Evolutionary conservation across 2,797 vertebrate genomes (phyloP).

Genomic region (Neoniphon sammara): DNA sequence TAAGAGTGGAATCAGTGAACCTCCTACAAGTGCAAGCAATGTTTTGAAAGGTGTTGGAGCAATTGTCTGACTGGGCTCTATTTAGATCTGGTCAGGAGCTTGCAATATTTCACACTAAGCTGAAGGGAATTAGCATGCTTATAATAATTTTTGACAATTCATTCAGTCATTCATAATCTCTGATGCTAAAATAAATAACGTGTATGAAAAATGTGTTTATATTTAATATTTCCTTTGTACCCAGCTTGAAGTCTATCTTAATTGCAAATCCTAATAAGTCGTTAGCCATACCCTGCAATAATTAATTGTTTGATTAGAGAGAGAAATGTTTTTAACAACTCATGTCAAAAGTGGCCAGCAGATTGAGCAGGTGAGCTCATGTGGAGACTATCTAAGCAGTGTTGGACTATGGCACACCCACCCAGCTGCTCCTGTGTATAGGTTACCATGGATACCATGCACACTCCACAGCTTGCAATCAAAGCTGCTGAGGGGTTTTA

Average conservation of each 20-base stretch:
- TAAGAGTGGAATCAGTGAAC: no score
- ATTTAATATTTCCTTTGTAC: neutral
- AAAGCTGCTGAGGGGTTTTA: conserved; percentile 47
- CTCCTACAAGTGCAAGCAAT: no score
- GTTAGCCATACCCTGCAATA: conserved; percentile 1
- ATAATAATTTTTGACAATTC: conserved; percentile 9
- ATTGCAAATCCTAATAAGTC: neutral
- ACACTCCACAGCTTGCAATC: conserved; percentile 61
- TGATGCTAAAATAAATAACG: conserved; percentile 3
- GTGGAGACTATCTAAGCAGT: conserved; percentile 66
- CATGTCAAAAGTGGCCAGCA: conserved; percentile 43
- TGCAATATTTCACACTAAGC: conserved; percentile 70
- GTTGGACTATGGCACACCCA: conserved; percentile 58
- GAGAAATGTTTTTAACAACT: conserved; percentile 42
- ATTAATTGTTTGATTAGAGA: conserved; percentile 26
- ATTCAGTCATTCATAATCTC: no score
- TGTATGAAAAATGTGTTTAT: no score
- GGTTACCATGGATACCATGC: conserved; percentile 77
- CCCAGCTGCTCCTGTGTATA: conserved; percentile 66
- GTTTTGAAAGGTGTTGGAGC: conserved; percentile 3
- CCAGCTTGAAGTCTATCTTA: no score
- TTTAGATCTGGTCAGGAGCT: conserved; percentile 49
- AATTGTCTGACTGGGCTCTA: conserved; percentile 10
- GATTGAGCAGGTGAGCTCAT: conserved; percentile 60
- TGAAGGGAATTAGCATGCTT: conserved; percentile 41